Evolutionary conservation across 2,888 invertebrate species (phyloP).

Genomic region (Scaptomyza cyrtandrae): DNA sequence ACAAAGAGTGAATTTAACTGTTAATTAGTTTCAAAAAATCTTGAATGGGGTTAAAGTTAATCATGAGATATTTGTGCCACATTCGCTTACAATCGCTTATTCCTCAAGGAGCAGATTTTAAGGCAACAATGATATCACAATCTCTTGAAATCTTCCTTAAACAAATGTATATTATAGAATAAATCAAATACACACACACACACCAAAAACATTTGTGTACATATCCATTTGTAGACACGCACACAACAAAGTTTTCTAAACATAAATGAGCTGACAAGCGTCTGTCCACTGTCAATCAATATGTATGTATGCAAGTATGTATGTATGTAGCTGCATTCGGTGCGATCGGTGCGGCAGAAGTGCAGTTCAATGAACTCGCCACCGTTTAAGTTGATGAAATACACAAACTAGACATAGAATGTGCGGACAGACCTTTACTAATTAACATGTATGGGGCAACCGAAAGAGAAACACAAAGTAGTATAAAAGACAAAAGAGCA

Average conservation of each 20-base stretch:
- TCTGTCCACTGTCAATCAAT: conserved; percentile 76
- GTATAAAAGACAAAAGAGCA: conserved; percentile 16
- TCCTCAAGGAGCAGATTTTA: too few species aligned
- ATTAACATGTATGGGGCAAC: conserved; percentile 61
- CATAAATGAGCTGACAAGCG: conserved; percentile 43
- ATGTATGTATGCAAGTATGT: not conserved
- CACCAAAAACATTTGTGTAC: conserved; percentile 23
- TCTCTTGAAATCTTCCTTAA: conserved; percentile 14
- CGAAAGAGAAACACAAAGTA: not conserved
- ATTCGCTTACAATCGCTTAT: too few species aligned
- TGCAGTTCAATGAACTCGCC: conserved; percentile 49
- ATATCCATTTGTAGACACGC: conserved; percentile 10
- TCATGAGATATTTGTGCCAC: too few species aligned
- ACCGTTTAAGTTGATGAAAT: conserved; percentile 62
- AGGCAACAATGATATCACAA: too few species aligned
- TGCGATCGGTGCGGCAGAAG: conserved; percentile 37
- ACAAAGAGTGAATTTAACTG: too few species aligned
- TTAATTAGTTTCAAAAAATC: too few species aligned
- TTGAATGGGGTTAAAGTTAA: too few species aligned
- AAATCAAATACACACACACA: conserved; percentile 20
- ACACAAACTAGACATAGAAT: conserved; percentile 72
- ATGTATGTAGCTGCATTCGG: conserved; percentile 56
- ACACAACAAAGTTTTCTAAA: conserved; percentile 29
- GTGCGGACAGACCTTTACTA: conserved; percentile 57
- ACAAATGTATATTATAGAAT: conserved; percentile 19